Evolutionary conservation across 2,797 vertebrate species (phyloP).

Genomic region (Picus viridis): DNA sequence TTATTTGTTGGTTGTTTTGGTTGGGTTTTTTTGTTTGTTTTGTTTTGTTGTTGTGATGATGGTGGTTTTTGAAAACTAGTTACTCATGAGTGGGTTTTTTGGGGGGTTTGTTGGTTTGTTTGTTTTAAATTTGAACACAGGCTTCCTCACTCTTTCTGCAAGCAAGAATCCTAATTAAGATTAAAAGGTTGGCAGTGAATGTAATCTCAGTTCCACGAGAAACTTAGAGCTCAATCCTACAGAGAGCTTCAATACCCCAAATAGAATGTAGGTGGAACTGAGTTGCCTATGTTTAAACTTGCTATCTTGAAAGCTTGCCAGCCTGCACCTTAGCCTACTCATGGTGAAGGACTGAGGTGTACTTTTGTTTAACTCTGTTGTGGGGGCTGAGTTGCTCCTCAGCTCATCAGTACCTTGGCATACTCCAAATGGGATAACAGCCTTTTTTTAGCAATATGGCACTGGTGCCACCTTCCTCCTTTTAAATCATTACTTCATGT

Average conservation of each 20-base stretch:
- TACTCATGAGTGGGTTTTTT: background rate
- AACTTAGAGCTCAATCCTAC: background rate
- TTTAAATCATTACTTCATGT: background rate
- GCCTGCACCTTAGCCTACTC: background rate
- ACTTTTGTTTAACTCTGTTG: background rate
- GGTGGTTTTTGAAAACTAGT: too few relatives aligned
- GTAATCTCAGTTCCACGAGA: background rate
- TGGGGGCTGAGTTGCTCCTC: background rate
- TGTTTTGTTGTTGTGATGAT: too few relatives aligned
- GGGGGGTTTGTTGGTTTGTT: too few relatives aligned
- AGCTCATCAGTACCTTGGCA: background rate
- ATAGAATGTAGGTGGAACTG: constrained; percentile 23
- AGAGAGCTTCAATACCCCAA: background rate
- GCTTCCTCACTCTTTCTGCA: background rate
- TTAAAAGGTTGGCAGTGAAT: background rate
- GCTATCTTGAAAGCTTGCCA: constrained; percentile 10
- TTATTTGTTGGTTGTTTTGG: too few relatives aligned
- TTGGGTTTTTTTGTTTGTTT: background rate
- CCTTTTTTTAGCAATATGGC: background rate
- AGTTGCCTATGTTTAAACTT: constrained; percentile 38
- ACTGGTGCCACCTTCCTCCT: background rate
- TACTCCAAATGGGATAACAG: background rate
- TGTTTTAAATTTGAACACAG: background rate
- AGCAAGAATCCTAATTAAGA: background rate
- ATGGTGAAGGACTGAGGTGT: background rate